Conservation (phyloP, 2,888 invertebrate species). For the Agrochola litura region DNA sequence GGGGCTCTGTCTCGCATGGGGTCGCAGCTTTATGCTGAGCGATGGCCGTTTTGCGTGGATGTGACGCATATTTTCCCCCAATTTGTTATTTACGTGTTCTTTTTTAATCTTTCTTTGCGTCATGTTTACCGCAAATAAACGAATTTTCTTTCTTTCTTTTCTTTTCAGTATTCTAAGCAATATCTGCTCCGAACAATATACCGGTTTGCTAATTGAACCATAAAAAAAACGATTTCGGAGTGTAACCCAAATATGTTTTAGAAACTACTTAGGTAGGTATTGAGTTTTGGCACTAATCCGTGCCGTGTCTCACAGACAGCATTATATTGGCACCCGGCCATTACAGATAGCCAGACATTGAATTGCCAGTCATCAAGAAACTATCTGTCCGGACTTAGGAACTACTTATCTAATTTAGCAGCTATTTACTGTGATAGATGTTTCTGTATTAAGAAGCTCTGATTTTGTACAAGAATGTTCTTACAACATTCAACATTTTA, state of each 20-base stretch:
- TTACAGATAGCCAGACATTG: constrained; percentile 50
- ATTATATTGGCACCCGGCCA: constrained; percentile 56
- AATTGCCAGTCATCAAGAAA: constrained; percentile 58
- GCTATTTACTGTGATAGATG: constrained; percentile 32
- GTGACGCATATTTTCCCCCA: too few species aligned
- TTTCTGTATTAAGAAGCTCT: background rate
- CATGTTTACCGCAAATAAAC: too few species aligned
- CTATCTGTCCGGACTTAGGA: constrained; percentile 44
- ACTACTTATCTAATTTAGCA: constrained; percentile 44
- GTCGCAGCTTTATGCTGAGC: too few species aligned
- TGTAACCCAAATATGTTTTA: constrained; percentile 2
- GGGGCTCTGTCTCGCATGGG: too few species aligned
- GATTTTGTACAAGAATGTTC: background rate
- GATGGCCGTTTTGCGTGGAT: too few species aligned
- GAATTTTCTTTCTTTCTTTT: too few species aligned
- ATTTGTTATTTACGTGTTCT: too few species aligned
- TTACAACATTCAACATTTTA: background rate
- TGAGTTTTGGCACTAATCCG: constrained; percentile 34
- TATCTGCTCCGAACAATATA: background rate
- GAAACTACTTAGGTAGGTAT: constrained; percentile 16
- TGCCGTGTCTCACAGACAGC: constrained; percentile 25
- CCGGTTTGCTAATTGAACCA: background rate
- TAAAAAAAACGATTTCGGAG: background rate
- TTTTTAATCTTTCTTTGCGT: too few species aligned
- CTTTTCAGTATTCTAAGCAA: background rate